Conservation (phyloP, 2,113 vertebrate genomes). For the Solea senegalensis region DNA sequence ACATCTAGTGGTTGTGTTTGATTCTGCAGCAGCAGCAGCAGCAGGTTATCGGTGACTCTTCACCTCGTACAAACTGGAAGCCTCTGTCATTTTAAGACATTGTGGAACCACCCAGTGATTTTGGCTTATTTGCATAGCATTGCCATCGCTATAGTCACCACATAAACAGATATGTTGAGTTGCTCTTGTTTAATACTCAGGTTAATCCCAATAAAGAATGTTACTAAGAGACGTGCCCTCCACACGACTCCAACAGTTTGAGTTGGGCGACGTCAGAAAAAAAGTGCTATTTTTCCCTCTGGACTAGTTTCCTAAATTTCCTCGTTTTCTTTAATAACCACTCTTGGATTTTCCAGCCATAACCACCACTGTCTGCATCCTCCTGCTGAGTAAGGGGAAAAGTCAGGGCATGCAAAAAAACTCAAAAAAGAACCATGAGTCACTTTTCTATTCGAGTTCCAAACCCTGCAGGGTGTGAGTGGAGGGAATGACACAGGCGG, state of each 20-base stretch:
- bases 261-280: neutral
- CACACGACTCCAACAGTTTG: neutral
- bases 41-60: neutral
- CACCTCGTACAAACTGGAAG: neutral
- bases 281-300: neutral
- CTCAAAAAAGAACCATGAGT: conserved; percentile 40
- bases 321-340: conserved; percentile 6
- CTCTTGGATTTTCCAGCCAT: conserved; percentile 45
- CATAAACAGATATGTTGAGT: neutral
- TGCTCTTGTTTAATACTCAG: conserved; percentile 2
- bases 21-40: neutral
- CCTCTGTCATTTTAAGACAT: neutral
- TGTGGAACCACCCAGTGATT: neutral
- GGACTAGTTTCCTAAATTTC: conserved; percentile 1
- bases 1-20: no score
- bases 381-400: conserved; percentile 39
- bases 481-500: conserved; percentile 47
- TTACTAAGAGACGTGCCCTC: neutral
- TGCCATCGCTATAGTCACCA: conserved; percentile 21
- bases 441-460: conserved; percentile 45
- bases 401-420: conserved; percentile 16
- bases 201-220: neutral
- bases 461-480: conserved; percentile 38
- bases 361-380: conserved; percentile 14
- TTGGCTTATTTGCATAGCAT: neutral